Conservation (phyloP, 2,797 vertebrate species). For the Atherinosoma microstoma region DNA sequence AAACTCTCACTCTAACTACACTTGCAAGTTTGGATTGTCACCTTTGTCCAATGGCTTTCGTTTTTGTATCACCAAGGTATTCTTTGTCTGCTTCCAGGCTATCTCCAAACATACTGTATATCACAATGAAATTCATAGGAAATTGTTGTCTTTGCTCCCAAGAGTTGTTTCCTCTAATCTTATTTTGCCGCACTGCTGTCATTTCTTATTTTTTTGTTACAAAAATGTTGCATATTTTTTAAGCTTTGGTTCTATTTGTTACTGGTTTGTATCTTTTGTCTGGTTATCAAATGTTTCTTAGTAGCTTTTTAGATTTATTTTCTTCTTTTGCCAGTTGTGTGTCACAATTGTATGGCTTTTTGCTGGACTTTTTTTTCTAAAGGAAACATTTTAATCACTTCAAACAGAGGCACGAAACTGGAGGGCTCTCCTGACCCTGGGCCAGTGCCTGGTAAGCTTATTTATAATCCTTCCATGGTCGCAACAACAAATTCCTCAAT, state of each 20-base stretch:
- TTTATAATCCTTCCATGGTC: slow-evolving; percentile 18
- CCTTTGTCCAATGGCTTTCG: no score
- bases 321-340: not conserved
- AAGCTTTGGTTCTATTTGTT: not conserved
- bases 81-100: no score
- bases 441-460: slow-evolving; percentile 3
- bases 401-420: slow-evolving; percentile 5
- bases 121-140: no score
- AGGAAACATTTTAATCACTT: slow-evolving; percentile 2
- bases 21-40: no score
- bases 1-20: not conserved
- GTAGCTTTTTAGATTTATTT: no score
- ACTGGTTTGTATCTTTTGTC: not conserved
- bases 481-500: slow-evolving; percentile 22
- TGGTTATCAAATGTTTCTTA: not conserved
- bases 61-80: no score
- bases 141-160: no score
- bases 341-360: not conserved
- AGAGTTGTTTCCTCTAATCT: not conserved
- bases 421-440: slow-evolving; percentile 15
- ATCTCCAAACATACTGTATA: no score
- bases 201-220: not conserved
- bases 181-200: not conserved
- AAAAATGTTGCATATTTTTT: not conserved
- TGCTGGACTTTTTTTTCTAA: not conserved